Percentiles rank a stretch among this genome's conserved stretches.
phyloP scores from a whole-genome alignment of 1,140 invertebrate species.

The Druon quercuslanigerum region DNA sequence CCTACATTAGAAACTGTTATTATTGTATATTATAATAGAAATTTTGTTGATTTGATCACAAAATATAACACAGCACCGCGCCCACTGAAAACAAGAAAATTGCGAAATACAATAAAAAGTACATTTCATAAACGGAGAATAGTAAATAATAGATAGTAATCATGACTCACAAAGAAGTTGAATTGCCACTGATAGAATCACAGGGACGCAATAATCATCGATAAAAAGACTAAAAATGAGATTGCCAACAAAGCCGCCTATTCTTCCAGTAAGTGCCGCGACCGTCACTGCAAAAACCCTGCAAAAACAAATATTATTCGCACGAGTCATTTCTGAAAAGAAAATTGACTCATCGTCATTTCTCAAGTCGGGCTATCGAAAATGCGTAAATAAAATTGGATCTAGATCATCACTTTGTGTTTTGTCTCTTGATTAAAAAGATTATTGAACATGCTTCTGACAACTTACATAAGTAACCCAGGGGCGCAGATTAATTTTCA shows the following conservation, averaged over 20 bases:
- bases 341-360: slow-evolving; percentile 4
- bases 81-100: slow-evolving; percentile 54
- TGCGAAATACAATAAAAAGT: slow-evolving; percentile 12
- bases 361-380: background rate
- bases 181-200: slow-evolving; percentile 62
- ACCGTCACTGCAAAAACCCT: slow-evolving; percentile 69
- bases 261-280: slow-evolving; percentile 62
- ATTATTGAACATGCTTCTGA: too few relatives aligned
- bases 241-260: slow-evolving; percentile 66
- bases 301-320: slow-evolving; percentile 37
- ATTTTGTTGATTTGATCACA: background rate
- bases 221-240: slow-evolving; percentile 69
- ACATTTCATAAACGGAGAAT: background rate
- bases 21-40: too few relatives aligned
- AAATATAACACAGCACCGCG: slow-evolving; percentile 43
- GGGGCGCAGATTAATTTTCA: too few relatives aligned
- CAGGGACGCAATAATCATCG: slow-evolving; percentile 65
- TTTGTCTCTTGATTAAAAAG: too few relatives aligned
- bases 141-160: background rate
- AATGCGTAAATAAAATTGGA: background rate
- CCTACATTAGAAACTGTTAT: too few relatives aligned
- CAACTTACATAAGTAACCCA: too few relatives aligned
- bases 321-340: background rate
- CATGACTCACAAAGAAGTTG: slow-evolving; percentile 62
- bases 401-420: too few relatives aligned